Percentiles rank a stretch among this genome's conserved stretches.
Conservation (phyloP, 2,888 invertebrate genomes). For the Synergus umbraculus region DNA sequence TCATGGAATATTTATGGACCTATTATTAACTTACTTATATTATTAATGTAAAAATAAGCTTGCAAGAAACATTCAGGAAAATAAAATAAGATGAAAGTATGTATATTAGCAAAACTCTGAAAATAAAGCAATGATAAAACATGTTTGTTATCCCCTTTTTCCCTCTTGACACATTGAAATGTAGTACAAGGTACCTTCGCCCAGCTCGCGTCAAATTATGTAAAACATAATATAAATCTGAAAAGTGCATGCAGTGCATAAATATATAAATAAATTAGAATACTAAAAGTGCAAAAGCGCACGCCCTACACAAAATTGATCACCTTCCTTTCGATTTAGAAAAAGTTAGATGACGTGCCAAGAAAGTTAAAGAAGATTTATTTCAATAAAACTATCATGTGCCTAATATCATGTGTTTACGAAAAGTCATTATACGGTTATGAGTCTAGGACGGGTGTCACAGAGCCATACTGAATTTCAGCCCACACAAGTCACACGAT, state of each 20-base stretch:
- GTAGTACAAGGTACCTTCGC: neutral
- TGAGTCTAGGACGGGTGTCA: conserved; percentile 2
- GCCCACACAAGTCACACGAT: neutral
- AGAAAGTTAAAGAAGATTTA: conserved; percentile 32
- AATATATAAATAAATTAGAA: conserved; percentile 12
- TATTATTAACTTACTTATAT: no score
- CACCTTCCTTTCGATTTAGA: conserved; percentile 12
- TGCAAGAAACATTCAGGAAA: neutral
- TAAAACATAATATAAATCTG: neutral
- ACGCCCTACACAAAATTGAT: conserved; percentile 4
- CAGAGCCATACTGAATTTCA: conserved; percentile 14
- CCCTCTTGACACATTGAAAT: neutral
- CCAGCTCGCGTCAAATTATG: neutral
- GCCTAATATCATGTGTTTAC: neutral
- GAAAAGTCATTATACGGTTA: conserved; percentile 26
- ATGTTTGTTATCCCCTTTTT: neutral
- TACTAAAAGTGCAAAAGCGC: neutral
- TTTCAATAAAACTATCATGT: conserved; percentile 2
- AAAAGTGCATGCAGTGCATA: neutral
- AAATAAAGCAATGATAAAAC: neutral
- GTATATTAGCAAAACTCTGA: neutral
- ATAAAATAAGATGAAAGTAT: neutral
- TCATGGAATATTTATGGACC: no score
- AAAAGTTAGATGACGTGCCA: conserved; percentile 5
- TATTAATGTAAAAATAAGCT: no score